Percentiles rank a stretch among this genome's conserved stretches.
Evolutionary conservation across 2,113 vertebrate species (phyloP).

Genomic region (Odocoileus virginianus): DNA sequence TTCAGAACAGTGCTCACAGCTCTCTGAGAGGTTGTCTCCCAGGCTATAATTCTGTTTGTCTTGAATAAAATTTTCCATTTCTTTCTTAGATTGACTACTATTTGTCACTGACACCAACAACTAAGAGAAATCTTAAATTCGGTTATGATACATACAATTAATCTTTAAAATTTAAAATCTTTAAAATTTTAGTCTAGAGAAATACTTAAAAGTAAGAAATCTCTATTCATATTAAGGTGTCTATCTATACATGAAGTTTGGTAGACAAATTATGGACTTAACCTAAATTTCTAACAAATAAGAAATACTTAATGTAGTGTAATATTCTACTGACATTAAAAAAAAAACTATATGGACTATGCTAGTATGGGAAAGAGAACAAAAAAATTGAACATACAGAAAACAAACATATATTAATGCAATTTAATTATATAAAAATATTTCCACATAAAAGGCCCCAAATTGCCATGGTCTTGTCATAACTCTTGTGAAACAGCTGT

Average conservation of each 20-base stretch:
- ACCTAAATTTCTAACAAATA: not conserved
- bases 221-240: not conserved
- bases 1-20: not conserved
- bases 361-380: not conserved
- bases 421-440: constrained; percentile 27
- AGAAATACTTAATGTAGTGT: not conserved
- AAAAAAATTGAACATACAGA: not conserved
- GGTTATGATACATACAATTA: not conserved
- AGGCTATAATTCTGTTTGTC: not conserved
- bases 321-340: not conserved
- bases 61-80: not conserved
- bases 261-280: not conserved
- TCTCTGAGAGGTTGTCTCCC: not conserved
- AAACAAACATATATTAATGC: not conserved
- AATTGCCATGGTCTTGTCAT: not conserved
- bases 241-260: not conserved
- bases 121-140: not conserved
- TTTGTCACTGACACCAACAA: not conserved
- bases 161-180: not conserved
- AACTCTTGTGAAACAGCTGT: not conserved
- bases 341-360: not conserved
- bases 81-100: not conserved
- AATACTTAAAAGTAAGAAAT: constrained; percentile 6
- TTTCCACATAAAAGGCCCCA: not conserved
- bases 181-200: not conserved